Conservation (phyloP, 2,888 invertebrate species). For the Andrena haemorrhoa region DNA sequence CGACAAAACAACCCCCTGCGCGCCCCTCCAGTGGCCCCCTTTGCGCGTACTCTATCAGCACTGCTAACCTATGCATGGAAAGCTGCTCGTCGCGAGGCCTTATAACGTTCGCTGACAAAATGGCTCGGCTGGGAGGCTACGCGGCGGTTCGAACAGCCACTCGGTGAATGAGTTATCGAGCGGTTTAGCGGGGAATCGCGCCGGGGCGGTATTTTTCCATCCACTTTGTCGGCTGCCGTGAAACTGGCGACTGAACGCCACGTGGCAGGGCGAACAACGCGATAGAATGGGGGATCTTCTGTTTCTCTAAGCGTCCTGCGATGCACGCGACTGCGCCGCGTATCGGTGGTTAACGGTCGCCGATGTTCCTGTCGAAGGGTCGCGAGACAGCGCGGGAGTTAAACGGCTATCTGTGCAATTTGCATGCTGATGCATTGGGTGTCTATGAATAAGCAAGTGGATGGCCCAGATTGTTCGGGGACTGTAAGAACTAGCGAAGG, state of each 20-base stretch:
- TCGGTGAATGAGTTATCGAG: slow-evolving; percentile 41
- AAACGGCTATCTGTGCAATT: no score
- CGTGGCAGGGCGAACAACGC: background rate
- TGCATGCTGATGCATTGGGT: background rate
- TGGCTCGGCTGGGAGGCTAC: slow-evolving; percentile 14
- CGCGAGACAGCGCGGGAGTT: no score
- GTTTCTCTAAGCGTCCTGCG: no score
- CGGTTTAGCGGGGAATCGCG: slow-evolving; percentile 19
- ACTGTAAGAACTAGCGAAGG: background rate
- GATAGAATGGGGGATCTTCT: background rate
- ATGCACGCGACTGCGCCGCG: no score
- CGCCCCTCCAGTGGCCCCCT: slow-evolving; percentile 12
- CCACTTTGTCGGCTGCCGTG: background rate
- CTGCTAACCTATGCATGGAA: slow-evolving; percentile 81
- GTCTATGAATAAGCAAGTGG: background rate
- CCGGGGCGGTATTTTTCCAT: background rate
- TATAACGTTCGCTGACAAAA: slow-evolving; percentile 62
- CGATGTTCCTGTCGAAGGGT: no score
- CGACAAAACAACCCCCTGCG: slow-evolving; percentile 53
- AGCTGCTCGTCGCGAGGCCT: slow-evolving; percentile 51
- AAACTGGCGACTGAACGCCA: background rate
- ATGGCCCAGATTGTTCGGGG: background rate
- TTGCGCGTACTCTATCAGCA: slow-evolving; percentile 51
- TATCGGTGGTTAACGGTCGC: no score
- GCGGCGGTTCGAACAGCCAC: slow-evolving; percentile 26